Percentiles rank a stretch among this genome's conserved stretches.
These are phyloP conservation scores for Nesometra sesokonis DNA, from an alignment of 35 echinoderm and acorn worm genomes.

Conservation along the genomic window DNA sequence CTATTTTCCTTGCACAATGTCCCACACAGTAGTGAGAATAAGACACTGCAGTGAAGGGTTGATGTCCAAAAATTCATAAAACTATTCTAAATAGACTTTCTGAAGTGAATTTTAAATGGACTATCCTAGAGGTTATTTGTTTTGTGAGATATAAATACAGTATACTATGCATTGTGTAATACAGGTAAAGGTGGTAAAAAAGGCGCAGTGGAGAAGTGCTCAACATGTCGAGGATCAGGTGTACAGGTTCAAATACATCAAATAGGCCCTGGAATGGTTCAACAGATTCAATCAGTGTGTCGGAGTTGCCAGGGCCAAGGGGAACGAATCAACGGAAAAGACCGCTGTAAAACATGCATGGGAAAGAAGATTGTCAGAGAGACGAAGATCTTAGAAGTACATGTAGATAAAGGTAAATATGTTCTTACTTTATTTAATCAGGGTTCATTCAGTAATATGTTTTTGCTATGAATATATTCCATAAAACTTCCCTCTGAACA, in stretches of 20 bases:
- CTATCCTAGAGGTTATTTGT: too few relatives aligned
- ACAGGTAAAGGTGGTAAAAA: conserved; percentile 91
- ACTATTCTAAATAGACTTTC: too few relatives aligned
- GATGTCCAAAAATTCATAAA: too few relatives aligned
- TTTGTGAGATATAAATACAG: too few relatives aligned
- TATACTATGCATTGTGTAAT: neutral
- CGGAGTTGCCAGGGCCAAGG: conserved; percentile 59
- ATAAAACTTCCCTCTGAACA: too few relatives aligned
- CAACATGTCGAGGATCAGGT: conserved; percentile 48
- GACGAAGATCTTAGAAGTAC: conserved; percentile 91
- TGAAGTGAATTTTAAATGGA: too few relatives aligned
- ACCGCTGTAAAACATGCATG: conserved; percentile 68
- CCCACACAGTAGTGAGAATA: too few relatives aligned
- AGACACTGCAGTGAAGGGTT: too few relatives aligned
- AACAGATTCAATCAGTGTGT: conserved; percentile 80
- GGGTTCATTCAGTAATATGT: too few relatives aligned
- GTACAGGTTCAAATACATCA: conserved; percentile 75
- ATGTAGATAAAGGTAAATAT: conserved; percentile 95
- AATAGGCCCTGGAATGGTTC: conserved; percentile 85
- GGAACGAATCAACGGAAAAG: conserved; percentile 71
- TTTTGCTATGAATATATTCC: too few relatives aligned
- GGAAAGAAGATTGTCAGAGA: conserved; percentile 74
- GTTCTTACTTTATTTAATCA: too few relatives aligned
- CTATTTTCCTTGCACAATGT: too few relatives aligned
- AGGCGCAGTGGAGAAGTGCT: conserved; percentile 85